Evolutionary conservation across 2,888 invertebrate genomes (phyloP).

Genomic region (Gari tellinella): DNA sequence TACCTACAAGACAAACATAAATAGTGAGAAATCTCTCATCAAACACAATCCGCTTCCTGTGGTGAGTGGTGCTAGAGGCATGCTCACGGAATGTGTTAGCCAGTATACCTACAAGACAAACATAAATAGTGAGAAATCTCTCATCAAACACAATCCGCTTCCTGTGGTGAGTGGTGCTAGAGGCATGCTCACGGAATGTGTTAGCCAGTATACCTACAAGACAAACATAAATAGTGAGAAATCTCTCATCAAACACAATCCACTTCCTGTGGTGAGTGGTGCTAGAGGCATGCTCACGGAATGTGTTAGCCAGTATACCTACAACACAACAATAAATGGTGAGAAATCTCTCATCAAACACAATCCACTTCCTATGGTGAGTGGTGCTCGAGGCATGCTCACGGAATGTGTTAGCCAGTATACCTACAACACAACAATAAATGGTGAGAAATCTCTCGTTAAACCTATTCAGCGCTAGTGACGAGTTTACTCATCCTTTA

Average conservation of each 20-base stretch:
- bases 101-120: conserved; percentile 75
- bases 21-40: conserved; percentile 69
- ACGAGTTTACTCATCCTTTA: too few species aligned
- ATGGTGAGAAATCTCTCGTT: too few species aligned
- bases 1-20: conserved; percentile 65
- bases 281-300: conserved; percentile 83
- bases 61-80: conserved; percentile 79
- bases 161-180: conserved; percentile 77
- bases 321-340: too few species aligned
- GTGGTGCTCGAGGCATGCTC: conserved; percentile 82
- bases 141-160: conserved; percentile 85
- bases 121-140: not conserved
- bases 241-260: conserved; percentile 84
- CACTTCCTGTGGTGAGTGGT: conserved; percentile 81
- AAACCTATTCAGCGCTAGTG: too few species aligned
- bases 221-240: not conserved
- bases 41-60: conserved; percentile 84
- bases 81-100: conserved; percentile 84
- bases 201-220: conserved; percentile 82
- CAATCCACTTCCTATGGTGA: conserved; percentile 82
- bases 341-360: too few species aligned
- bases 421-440: conserved; percentile 72
- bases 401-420: conserved; percentile 83
- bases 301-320: conserved; percentile 84
- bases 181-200: conserved; percentile 83